phyloP scores from a whole-genome alignment of 2,888 invertebrate species.

The Pecten maximus region DNA sequence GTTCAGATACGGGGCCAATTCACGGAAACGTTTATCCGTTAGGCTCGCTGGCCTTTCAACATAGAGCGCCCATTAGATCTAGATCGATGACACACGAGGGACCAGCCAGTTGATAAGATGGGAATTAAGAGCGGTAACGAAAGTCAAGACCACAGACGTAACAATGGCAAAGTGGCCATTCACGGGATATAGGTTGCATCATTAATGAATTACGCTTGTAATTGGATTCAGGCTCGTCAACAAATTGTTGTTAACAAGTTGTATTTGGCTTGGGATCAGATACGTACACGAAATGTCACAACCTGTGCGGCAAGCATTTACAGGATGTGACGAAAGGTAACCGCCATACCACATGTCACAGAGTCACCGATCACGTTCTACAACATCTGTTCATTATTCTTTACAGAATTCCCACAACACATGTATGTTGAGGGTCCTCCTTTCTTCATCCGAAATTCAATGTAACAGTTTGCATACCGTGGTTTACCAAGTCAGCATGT shows the following conservation, averaged over 20 bases:
- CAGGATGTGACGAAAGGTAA: neutral
- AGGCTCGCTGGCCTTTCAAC: constrained; percentile 20
- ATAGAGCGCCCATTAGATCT: constrained; percentile 23
- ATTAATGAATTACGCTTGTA: constrained; percentile 22
- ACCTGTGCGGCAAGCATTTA: neutral
- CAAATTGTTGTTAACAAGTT: neutral
- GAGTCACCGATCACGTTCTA: neutral
- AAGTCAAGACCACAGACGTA: neutral
- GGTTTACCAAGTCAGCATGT: neutral
- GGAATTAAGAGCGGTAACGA: neutral
- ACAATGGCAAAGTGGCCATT: constrained; percentile 12
- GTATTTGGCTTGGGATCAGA: neutral
- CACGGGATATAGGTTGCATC: neutral
- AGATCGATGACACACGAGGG: constrained; percentile 16
- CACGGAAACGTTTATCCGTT: constrained; percentile 15
- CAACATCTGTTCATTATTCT: constrained; percentile 9
- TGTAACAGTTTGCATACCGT: constrained; percentile 21
- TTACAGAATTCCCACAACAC: neutral
- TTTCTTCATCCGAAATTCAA: neutral
- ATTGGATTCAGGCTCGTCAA: neutral
- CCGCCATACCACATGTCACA: constrained; percentile 16
- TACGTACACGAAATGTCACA: constrained; percentile 12
- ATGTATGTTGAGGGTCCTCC: neutral
- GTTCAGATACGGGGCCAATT: neutral
- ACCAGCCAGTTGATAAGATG: neutral